phyloP scores from a whole-genome alignment of 2,888 invertebrate species.

The Tetragonisca angustula region DNA sequence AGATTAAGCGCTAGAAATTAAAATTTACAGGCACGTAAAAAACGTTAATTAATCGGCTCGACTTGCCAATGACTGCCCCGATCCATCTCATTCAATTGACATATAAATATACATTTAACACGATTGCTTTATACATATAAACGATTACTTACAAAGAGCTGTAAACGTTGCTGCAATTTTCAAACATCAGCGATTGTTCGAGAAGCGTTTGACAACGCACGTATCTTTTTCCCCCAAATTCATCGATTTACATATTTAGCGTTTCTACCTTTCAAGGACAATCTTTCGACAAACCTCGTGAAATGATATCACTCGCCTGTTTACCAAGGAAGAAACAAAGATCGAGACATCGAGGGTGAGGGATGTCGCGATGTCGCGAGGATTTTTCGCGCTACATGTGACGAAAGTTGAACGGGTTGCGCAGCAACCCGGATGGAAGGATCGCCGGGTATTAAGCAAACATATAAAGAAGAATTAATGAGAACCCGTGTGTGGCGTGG shows the following conservation, averaged over 20 bases:
- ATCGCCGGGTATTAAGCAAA: conserved; percentile 69
- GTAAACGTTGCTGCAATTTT: too few species aligned
- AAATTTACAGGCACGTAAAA: neutral
- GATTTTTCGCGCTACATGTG: neutral
- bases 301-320: too few species aligned
- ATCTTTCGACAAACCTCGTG: too few species aligned
- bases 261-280: too few species aligned
- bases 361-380: neutral
- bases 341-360: neutral
- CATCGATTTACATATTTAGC: too few species aligned
- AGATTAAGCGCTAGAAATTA: neutral
- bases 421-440: conserved; percentile 59
- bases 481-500: conserved; percentile 71
- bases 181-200: too few species aligned
- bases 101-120: too few species aligned
- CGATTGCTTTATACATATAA: too few species aligned
- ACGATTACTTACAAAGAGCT: too few species aligned
- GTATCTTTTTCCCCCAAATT: too few species aligned
- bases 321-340: neutral
- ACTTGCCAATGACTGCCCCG: neutral
- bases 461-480: conserved; percentile 77
- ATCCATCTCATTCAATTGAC: too few species aligned
- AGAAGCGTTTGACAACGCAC: too few species aligned
- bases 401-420: conserved; percentile 8
- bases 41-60: neutral